phyloP scores from a whole-genome alignment of 2,113 vertebrate species.

The Desmodus rotundus region DNA sequence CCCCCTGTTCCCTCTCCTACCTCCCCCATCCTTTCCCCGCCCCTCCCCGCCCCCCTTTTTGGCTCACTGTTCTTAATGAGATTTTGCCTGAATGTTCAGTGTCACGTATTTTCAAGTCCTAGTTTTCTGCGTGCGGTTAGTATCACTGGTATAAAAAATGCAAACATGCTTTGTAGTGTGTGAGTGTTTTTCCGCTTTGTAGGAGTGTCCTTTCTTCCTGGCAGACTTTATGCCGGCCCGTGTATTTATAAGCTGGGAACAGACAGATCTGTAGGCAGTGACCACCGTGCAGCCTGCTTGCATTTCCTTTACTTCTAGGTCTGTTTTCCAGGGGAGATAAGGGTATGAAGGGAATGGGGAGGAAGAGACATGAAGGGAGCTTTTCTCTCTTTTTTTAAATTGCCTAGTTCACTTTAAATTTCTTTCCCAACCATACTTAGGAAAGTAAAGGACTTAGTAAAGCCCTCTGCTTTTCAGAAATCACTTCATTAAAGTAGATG shows the following conservation, averaged over 20 bases:
- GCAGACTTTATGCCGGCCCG: background rate
- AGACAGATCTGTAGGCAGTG: background rate
- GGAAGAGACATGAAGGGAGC: background rate
- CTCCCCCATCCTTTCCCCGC: no score
- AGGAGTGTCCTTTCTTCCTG: background rate
- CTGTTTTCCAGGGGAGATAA: background rate
- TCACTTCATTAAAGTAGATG: background rate
- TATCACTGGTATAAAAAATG: background rate
- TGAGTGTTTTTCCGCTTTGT: background rate
- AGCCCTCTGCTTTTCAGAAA: background rate
- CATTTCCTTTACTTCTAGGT: background rate
- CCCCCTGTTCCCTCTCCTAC: no score
- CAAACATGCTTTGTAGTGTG: background rate
- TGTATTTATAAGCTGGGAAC: background rate
- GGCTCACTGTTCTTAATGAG: background rate
- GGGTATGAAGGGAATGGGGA: background rate
- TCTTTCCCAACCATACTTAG: background rate
- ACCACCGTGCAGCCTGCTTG: accelerated
- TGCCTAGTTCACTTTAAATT: background rate
- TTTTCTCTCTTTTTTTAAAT: background rate
- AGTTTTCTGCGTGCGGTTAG: background rate
- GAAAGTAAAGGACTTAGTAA: background rate
- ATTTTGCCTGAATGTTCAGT: background rate
- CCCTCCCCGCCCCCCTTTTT: no score
- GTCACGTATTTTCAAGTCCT: background rate